These are phyloP conservation scores for Plutella xylostella DNA, from an alignment of 2,888 invertebrate genomes.

Conservation along the genomic window DNA sequence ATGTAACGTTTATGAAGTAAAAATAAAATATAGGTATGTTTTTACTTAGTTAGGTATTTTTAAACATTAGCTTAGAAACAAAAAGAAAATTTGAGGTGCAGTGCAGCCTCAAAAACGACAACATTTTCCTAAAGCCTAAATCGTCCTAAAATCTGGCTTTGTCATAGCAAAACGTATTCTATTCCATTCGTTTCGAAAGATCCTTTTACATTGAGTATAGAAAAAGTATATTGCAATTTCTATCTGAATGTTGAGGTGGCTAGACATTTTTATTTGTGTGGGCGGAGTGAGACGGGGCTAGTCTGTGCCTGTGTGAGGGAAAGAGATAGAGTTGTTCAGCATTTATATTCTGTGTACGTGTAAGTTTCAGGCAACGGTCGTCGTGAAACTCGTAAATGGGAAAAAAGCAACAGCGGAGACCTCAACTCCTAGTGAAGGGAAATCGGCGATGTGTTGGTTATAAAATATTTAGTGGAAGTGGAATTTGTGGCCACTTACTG, in stretches of 20 bases:
- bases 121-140: slow-evolving; percentile 46
- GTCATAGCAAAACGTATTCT: too few species aligned
- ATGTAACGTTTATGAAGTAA: too few species aligned
- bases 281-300: slow-evolving; percentile 43
- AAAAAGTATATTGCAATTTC: slow-evolving; percentile 57
- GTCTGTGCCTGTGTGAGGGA: slow-evolving; percentile 27
- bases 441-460: slow-evolving; percentile 22
- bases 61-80: slow-evolving; percentile 8
- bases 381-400: slow-evolving; percentile 71
- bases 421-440: slow-evolving; percentile 62
- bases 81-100: slow-evolving; percentile 62
- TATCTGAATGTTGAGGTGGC: slow-evolving; percentile 58
- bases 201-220: slow-evolving; percentile 19
- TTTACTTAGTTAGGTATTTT: too few species aligned
- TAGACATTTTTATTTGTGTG: slow-evolving; percentile 66
- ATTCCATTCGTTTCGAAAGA: too few species aligned
- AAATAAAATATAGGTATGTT: too few species aligned
- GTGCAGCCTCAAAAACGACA: slow-evolving; percentile 65
- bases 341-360: slow-evolving; percentile 70
- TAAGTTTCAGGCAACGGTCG: slow-evolving; percentile 71
- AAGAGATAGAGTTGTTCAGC: slow-evolving; percentile 42
- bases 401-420: slow-evolving; percentile 68
- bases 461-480: neutral
- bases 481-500: too few species aligned
- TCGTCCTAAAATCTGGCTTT: slow-evolving; percentile 20